A percentile compares a stretch with the other conserved stretches of the same genome.
Conservation (phyloP, 2,888 invertebrate species). For the Pheosia tremula region DNA sequence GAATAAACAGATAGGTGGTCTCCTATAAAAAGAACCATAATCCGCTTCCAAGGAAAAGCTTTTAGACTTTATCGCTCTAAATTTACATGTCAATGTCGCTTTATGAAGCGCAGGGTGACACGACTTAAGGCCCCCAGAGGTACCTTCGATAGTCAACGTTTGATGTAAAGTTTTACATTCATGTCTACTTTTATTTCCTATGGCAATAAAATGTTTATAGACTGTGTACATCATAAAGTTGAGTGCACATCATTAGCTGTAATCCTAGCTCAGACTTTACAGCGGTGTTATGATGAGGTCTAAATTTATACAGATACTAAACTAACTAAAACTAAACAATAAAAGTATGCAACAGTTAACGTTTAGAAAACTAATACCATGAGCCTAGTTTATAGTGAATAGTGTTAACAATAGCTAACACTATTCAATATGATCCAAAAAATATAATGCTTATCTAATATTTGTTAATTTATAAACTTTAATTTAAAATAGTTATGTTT, state of each 20-base stretch:
- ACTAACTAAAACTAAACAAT: too few relatives aligned
- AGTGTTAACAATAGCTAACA: too few relatives aligned
- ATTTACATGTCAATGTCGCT: conserved; percentile 46
- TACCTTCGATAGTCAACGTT: conserved; percentile 12
- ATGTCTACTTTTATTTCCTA: conserved; percentile 19
- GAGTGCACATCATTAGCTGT: conserved; percentile 9
- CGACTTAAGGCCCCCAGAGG: conserved; percentile 1
- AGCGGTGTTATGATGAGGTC: background rate
- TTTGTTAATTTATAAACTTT: too few relatives aligned
- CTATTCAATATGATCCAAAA: too few relatives aligned
- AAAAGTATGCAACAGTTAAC: too few relatives aligned
- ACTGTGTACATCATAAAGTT: conserved; percentile 9
- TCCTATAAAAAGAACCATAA: conserved; percentile 36
- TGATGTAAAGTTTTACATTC: conserved; percentile 20
- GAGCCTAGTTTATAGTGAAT: too few relatives aligned
- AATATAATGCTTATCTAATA: too few relatives aligned
- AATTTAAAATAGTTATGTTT: too few relatives aligned
- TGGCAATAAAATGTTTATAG: conserved; percentile 10
- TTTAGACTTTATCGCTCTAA: conserved; percentile 42
- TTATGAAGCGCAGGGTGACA: conserved; percentile 29
- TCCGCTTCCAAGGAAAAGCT: conserved; percentile 44
- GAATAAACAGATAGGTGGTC: conserved; percentile 37
- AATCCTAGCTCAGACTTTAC: conserved; percentile 1
- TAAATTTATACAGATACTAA: too few relatives aligned
- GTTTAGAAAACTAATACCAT: too few relatives aligned